These are phyloP conservation scores for Phyllopteryx taeniolatus DNA, from an alignment of 2,113 vertebrate genomes.

Conservation along the genomic window DNA sequence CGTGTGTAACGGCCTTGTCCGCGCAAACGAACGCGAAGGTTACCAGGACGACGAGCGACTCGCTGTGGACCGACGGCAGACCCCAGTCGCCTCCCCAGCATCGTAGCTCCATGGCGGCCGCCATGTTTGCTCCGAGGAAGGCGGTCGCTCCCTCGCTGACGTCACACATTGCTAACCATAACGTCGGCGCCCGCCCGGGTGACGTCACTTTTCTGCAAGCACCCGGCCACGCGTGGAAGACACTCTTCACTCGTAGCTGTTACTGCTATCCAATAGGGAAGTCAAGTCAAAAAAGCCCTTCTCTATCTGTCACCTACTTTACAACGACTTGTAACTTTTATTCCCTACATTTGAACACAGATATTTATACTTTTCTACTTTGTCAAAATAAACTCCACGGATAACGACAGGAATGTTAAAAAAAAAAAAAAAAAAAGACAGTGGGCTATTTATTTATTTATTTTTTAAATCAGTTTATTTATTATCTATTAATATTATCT, in stretches of 20 bases:
- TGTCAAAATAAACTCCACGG: neutral
- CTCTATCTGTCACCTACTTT: too few relatives aligned
- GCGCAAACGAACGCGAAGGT: conserved; percentile 25
- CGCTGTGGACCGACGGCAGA: conserved; percentile 88
- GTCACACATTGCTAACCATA: conserved; percentile 26
- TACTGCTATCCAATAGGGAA: too few relatives aligned
- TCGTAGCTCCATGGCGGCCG: conserved; percentile 86
- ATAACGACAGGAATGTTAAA: too few relatives aligned
- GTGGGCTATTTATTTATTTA: too few relatives aligned
- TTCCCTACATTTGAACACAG: neutral
- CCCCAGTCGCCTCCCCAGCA: conserved; percentile 95
- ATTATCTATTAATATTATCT: too few relatives aligned
- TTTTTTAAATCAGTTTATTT: too few relatives aligned
- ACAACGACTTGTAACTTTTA: neutral
- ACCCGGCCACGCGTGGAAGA: neutral
- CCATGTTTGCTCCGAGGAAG: conserved; percentile 76
- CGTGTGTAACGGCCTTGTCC: neutral
- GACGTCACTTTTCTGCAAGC: neutral
- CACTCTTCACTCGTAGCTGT: neutral
- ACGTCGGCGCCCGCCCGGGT: neutral
- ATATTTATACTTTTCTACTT: neutral
- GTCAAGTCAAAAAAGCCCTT: too few relatives aligned
- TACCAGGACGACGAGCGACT: conserved; percentile 90
- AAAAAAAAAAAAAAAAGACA: too few relatives aligned
- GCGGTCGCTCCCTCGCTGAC: conserved; percentile 34